A percentile compares a stretch with the other conserved stretches of the same genome.
phyloP scores from a whole-genome alignment of 1,140 invertebrate genomes.

The Lordiphosa mommai region DNA sequence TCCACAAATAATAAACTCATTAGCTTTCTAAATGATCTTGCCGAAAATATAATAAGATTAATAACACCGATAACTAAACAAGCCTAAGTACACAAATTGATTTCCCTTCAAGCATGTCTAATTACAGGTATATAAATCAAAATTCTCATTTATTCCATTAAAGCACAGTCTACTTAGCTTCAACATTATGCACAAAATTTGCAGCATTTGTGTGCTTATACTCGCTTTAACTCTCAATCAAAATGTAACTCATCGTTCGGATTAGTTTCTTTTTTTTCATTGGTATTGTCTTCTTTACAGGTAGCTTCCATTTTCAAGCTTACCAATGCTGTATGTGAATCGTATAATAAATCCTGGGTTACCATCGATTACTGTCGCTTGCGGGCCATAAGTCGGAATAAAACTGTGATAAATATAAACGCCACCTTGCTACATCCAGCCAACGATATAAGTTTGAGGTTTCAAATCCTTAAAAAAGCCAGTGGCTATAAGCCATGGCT shows the following conservation, averaged over 20 bases:
- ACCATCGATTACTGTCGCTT: constrained; percentile 11
- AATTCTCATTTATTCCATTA: no score
- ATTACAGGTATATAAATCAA: neutral
- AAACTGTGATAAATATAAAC: constrained; percentile 7
- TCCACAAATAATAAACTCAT: neutral
- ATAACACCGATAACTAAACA: no score
- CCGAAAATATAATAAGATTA: no score
- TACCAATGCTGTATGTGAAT: constrained; percentile 27
- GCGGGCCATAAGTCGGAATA: constrained; percentile 9
- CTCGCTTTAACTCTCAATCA: neutral
- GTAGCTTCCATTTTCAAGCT: constrained; percentile 4
- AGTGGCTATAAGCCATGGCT: constrained; percentile 19
- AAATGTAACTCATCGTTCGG: neutral
- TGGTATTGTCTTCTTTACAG: neutral
- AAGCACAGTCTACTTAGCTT: no score
- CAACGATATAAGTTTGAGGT: neutral
- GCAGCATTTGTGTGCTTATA: neutral
- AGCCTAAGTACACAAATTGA: neutral
- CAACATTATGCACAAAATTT: neutral
- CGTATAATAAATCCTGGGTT: constrained; percentile 10
- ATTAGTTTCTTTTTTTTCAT: neutral
- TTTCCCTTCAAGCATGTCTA: neutral
- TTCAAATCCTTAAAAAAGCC: constrained; percentile 4
- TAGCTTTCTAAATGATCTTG: no score
- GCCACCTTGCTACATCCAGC: neutral